Conservation (phyloP, 2,888 invertebrate species). For the Drosophila buzzatii region DNA sequence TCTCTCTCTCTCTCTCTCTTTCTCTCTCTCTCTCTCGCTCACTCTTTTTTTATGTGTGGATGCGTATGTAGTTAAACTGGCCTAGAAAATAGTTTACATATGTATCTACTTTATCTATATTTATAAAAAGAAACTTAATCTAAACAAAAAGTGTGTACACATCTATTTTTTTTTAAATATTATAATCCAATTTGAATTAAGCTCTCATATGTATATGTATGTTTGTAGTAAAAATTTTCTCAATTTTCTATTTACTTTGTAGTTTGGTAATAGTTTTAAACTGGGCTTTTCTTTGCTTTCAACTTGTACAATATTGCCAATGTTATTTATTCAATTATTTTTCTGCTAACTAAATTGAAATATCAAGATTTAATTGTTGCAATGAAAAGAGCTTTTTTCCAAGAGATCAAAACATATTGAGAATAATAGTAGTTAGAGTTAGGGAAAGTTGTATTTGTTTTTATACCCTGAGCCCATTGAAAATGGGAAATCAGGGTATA, state of each 20-base stretch:
- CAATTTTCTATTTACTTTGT: constrained; percentile 49
- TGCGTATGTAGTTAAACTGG: constrained; percentile 9
- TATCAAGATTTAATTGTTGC: constrained; percentile 4
- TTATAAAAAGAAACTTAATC: constrained; percentile 15
- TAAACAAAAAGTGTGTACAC: constrained; percentile 4
- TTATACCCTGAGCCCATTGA: too few species aligned
- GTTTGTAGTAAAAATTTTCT: constrained; percentile 40
- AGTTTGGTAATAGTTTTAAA: constrained; percentile 54
- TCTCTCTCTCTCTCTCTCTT: neutral
- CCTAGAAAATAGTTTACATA: constrained; percentile 37
- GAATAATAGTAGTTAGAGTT: constrained; percentile 1
- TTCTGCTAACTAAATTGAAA: neutral
- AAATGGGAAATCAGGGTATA: too few species aligned
- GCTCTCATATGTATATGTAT: constrained; percentile 43
- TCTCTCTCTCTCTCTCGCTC: neutral
- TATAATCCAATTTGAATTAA: constrained; percentile 41
- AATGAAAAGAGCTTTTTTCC: constrained; percentile 56
- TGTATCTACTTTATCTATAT: neutral
- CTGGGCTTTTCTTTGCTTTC: constrained; percentile 54
- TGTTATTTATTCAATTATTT: neutral
- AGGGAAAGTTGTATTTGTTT: constrained; percentile 17
- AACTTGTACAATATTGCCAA: constrained; percentile 51
- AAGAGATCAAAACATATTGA: constrained; percentile 1
- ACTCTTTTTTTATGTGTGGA: neutral
- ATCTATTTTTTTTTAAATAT: too few species aligned